A percentile compares a stretch with the other conserved stretches of the same genome.
These are phyloP conservation scores for Luehdorfia chinensis DNA, from an alignment of 1,140 invertebrate species.

Conservation along the genomic window DNA sequence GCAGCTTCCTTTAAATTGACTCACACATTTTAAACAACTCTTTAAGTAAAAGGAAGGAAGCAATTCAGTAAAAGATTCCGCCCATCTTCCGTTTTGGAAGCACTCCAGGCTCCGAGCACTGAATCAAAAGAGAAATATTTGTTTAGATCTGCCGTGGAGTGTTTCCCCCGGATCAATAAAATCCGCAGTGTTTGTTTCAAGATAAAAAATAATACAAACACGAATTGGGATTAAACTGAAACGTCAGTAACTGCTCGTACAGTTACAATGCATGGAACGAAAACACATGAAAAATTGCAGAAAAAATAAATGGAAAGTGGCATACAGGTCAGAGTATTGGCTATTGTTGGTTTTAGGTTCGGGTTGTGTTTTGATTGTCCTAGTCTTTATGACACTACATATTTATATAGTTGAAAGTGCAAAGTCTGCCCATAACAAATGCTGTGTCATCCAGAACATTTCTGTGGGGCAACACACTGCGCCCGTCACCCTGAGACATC, in stretches of 20 bases:
- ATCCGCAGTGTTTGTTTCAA: conserved; percentile 8
- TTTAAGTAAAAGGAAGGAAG: conserved; percentile 15
- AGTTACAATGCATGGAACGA: no score
- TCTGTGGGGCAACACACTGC: no score
- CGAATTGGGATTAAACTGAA: background rate
- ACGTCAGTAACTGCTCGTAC: background rate
- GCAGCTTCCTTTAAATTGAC: conserved; percentile 10
- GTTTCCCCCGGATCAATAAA: conserved; percentile 1
- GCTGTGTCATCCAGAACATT: no score
- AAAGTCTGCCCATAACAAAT: no score
- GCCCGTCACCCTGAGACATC: no score
- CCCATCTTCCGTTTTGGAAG: conserved; percentile 16
- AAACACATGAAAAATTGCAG: no score
- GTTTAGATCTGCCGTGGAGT: conserved; percentile 12
- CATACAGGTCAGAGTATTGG: no score
- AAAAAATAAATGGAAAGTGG: no score
- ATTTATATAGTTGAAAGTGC: no score
- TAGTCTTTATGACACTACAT: no score
- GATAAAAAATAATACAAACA: conserved; percentile 4
- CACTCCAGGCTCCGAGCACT: conserved; percentile 6
- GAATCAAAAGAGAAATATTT: conserved; percentile 17
- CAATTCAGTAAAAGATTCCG: conserved; percentile 14
- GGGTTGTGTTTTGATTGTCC: no score
- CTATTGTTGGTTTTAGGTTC: no score
- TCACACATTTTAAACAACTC: conserved; percentile 15